These are phyloP conservation scores for Rhizoglyphus robini DNA, from an alignment of 1,140 invertebrate species.

Conservation along the genomic window DNA sequence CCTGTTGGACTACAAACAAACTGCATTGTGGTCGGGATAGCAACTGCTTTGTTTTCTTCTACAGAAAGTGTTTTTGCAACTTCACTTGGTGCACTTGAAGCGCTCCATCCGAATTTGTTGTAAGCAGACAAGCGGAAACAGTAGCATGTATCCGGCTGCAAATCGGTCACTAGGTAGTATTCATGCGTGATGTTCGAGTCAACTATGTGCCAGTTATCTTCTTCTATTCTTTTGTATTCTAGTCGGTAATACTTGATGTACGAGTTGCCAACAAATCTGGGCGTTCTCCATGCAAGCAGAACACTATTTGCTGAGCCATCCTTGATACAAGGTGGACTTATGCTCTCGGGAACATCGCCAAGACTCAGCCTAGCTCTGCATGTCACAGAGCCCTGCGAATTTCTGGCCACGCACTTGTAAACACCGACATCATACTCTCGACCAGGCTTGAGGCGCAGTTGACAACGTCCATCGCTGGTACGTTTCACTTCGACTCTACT, in stretches of 20 bases:
- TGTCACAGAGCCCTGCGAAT: constrained; percentile 46
- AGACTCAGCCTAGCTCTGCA: constrained; percentile 38
- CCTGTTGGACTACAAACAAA: constrained; percentile 33
- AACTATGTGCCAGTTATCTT: constrained; percentile 67
- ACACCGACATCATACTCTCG: constrained; percentile 55
- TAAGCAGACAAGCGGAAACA: constrained; percentile 72
- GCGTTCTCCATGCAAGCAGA: constrained; percentile 59
- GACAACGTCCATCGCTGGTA: constrained; percentile 48
- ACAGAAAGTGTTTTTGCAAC: constrained; percentile 38
- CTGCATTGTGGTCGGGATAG: constrained; percentile 39
- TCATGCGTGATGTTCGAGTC: constrained; percentile 83
- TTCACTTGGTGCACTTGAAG: constrained; percentile 56
- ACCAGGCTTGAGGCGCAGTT: constrained; percentile 56
- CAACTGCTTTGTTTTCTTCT: constrained; percentile 49
- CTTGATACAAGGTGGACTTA: constrained; percentile 68
- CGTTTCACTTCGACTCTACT: constrained; percentile 47
- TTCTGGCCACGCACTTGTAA: constrained; percentile 87
- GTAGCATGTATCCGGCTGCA: constrained; percentile 63
- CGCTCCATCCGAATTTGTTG: constrained; percentile 87
- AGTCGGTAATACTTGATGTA: constrained; percentile 67
- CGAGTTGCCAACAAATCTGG: constrained; percentile 65
- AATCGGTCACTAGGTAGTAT: constrained; percentile 64
- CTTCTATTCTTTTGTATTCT: constrained; percentile 57
- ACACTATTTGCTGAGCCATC: constrained; percentile 71
- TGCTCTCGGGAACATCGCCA: constrained; percentile 54